Base-by-base conservation (phyloP, 2,888 invertebrate species). In the Ornithoptera priamus region DNA sequence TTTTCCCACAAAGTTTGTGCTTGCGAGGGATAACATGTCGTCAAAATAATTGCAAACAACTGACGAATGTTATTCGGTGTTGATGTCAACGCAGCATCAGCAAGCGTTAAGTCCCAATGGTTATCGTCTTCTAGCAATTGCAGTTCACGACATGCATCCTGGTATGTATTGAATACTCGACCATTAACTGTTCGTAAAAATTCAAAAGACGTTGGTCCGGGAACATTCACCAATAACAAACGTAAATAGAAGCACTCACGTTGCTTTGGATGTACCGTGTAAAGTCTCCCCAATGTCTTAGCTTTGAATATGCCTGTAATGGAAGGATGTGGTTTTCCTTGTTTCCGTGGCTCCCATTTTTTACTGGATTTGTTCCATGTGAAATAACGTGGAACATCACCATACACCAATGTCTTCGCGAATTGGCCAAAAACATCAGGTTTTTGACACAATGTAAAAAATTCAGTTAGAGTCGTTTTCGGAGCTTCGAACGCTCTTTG, bases 1-100 rank as follows among this genome's bases (percentile, higher is more conserved):
- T 76, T 76, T 69, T 77, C 72, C 60, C 60, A 60, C 36, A 78
- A 72, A 70, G 56, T 69, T 24, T 66, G 56, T 73, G 77, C 70
- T 71, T 75, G 70, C 53, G 76, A 72, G 18, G 74, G 75, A 69
- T 65, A 71, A 75, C 76, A 77, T 70, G 77, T 77, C 53, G 75
- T 73, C 71, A 80, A 73, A 56, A 78, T 75, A 59, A 78, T 76
- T 71, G 76, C 73, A 73, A 78, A 79, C 67, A 80, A 60, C 36
- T 74, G 70, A 72, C 76, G 73, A 69, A 59, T 59, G 39, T 39
- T 39, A 39, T 39, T 39, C 39, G 39, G 39, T 39, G 39, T 39
- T 39, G 39, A 39, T 39, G 39, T 39, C 39, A 63, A 50, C 50
- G 63, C 63, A 63, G 63, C 63, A 20, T 63, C 63, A 63, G 63